These are phyloP conservation scores for Phymanthus crucifer DNA, from an alignment of 92 coral and sea anemone species.

Conservation along the genomic window DNA sequence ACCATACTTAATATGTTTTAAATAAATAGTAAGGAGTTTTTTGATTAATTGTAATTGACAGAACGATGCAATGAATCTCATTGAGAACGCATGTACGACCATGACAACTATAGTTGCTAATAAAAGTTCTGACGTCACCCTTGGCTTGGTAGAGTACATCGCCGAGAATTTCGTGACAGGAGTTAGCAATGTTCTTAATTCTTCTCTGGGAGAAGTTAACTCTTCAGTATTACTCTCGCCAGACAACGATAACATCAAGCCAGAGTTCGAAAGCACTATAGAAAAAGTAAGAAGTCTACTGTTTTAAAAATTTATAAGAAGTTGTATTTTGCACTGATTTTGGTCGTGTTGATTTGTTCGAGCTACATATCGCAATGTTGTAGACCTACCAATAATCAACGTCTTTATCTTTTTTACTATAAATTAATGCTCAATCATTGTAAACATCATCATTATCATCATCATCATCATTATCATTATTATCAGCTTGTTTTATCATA, in stretches of 20 bases:
- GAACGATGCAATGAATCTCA: slow-evolving; percentile 23
- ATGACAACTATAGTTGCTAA: background rate
- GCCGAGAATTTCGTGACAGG: slow-evolving; percentile 23
- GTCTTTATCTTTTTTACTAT: too few species aligned
- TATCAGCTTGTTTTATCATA: too few species aligned
- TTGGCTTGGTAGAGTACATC: background rate
- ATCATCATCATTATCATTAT: too few species aligned
- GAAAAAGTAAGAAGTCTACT: background rate
- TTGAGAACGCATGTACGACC: slow-evolving; percentile 23
- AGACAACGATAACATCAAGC: background rate
- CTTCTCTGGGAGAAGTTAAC: slow-evolving; percentile 15
- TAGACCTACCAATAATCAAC: too few species aligned
- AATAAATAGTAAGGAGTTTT: too few species aligned
- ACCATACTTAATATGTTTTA: too few species aligned
- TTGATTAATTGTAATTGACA: background rate
- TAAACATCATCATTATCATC: too few species aligned
- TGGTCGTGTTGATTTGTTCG: too few species aligned
- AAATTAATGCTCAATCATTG: too few species aligned
- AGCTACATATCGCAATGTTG: too few species aligned
- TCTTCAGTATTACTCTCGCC: background rate
- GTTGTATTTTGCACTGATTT: too few species aligned
- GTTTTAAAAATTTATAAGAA: too few species aligned
- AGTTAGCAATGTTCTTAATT: slow-evolving; percentile 23
- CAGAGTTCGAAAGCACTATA: background rate
- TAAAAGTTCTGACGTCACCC: background rate